Base-by-base conservation (phyloP, 2,888 invertebrate genomes). In the Pachymerium ferrugineum region DNA sequence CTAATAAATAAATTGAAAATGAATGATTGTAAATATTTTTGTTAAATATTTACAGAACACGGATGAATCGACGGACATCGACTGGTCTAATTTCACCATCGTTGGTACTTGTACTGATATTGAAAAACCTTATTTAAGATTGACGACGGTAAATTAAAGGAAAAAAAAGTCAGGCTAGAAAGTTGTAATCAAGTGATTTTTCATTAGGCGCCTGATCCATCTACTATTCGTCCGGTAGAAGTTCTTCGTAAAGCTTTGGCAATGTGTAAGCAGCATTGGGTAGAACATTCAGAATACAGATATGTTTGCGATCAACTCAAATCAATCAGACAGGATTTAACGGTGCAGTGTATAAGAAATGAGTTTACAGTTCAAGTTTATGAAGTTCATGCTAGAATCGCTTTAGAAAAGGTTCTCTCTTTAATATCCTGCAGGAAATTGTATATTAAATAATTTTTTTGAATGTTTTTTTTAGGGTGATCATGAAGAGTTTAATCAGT, bases 401-500 rank as follows among this genome's bases (percentile, higher is more conserved):
- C 98, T 71, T 86, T 99, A 82, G 98, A 99, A 83, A 97, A 93
- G 80, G 84, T 79, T 70, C 68, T 25, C 6, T 14, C 8, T 25
- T 22, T 68, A 12, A 14, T 8, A 8, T 62, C 8, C 10, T 16
- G 6, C 19, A 8, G 14, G 54, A 28, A 25, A 19, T 30, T 10
- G 31, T 25, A 6, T 8, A 14, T 22, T 38, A 68, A 19, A 10
- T 28, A 6, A 35, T 74, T 74, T 4, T n/a, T 30, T 30, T 67
- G 3, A 12, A 38, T 68, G 68, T 68, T 72, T 72, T 42, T 78
- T 79, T 1, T 75, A 85, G 85, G 94, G 95, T 73, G 99, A 99
- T 82, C 96, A 97, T 82, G 97, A 97, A 81, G 99, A 99, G 83
- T 99, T 98, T 82, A 99, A 99, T 86, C 98, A 99, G 83, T 99